These are phyloP conservation scores for Thaleichthys pacificus DNA, from an alignment of 2,797 vertebrate species.

Conservation along the genomic window DNA sequence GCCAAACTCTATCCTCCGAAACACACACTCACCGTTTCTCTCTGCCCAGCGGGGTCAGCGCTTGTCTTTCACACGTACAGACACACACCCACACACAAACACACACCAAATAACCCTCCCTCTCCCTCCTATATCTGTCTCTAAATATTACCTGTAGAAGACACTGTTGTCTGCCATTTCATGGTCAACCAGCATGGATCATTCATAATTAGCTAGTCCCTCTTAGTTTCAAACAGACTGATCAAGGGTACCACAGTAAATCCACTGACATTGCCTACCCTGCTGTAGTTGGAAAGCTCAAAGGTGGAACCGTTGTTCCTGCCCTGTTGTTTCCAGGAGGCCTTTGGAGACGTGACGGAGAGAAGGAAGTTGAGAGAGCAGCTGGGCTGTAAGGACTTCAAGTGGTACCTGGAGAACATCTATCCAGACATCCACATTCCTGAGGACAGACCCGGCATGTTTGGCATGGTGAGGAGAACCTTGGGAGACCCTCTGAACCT, in stretches of 20 bases:
- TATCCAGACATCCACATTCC: constrained; percentile 91
- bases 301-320: constrained; percentile 13
- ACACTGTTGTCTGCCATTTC: constrained; percentile 40
- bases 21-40: not conserved
- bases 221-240: too few species aligned
- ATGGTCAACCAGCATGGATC: not conserved
- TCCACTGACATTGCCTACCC: not conserved
- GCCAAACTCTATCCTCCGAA: constrained; percentile 31
- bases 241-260: not conserved
- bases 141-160: constrained; percentile 35
- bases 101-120: not conserved
- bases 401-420: constrained; percentile 91
- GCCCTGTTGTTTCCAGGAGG: constrained; percentile 78
- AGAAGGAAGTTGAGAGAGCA: constrained; percentile 80
- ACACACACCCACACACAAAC: not conserved
- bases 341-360: constrained; percentile 91
- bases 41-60: not conserved
- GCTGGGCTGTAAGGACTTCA: constrained; percentile 89
- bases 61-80: not conserved
- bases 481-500: not conserved
- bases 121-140: too few species aligned
- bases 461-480: constrained; percentile 87
- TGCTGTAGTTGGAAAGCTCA: not conserved
- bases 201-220: too few species aligned
- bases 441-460: constrained; percentile 87